Base-by-base conservation (phyloP, 2,888 invertebrate species). In the Sericinus montela region DNA sequence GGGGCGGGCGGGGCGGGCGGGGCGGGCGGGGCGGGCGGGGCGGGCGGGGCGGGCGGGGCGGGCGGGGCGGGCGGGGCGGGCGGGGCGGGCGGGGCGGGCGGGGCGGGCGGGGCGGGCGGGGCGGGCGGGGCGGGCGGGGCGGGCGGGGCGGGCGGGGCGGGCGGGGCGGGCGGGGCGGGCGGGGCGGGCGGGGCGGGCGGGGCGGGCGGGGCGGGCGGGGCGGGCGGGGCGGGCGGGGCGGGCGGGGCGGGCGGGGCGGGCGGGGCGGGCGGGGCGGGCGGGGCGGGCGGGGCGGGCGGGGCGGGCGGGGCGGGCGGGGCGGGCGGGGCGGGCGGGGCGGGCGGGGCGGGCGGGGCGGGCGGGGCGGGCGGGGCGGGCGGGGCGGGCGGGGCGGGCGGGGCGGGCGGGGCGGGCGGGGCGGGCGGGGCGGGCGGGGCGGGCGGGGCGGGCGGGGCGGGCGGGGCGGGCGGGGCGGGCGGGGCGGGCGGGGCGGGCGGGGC, bases 401-500 rank as follows among this genome's bases (percentile, higher is more conserved):
- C n/a, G n/a, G n/a, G n/a, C n/a, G n/a, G 48, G 48, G 48, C 36
- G 62, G 62, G 9, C 48, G 63, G 15, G 16, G 32, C 0, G 10
- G 46, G 16, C 57, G 56, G 82, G 78, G 57, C 82, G 81, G 0
- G 55, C 54, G 29, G 81, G 80, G 19, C 57, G 67, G n/a, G n/a
- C n/a, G n/a, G n/a, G n/a, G n/a, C n/a, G n/a, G n/a, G n/a, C n/a
- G n/a, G n/a, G n/a, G n/a, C n/a, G n/a, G n/a, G n/a, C n/a, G 47
- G 46, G 34, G 51, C 60, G 14, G 65, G 2, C 68, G 48, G 44
- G 35, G 51, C 60, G 14, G 65, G 5, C 68, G 64, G 32, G 75
- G 78, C 0, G 80, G 77, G 63, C 69, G 84, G 82, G 48, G 85
- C 71, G 84, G 65, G 81, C 83, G 65, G 72, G 75, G 39, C 84